These are phyloP conservation scores for Heliconius charithonia DNA, from an alignment of 2,888 invertebrate species.

Conservation along the genomic window DNA sequence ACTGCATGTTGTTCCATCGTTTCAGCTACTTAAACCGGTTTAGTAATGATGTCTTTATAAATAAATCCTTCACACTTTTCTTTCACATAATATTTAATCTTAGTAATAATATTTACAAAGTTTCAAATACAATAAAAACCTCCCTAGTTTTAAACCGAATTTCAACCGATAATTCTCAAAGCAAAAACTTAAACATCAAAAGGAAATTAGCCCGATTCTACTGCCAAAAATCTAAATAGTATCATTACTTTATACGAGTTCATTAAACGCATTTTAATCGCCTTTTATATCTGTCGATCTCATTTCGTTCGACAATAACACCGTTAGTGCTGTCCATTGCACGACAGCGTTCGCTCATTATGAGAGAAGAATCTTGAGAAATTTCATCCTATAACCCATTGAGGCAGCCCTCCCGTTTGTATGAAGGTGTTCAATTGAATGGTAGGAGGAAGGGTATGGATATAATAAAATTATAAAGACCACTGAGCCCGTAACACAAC, in stretches of 20 bases:
- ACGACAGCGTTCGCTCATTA: constrained; percentile 79
- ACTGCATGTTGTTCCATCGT: constrained; percentile 55
- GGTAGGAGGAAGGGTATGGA: constrained; percentile 76
- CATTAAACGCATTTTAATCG: constrained; percentile 78
- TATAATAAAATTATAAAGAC: constrained; percentile 84
- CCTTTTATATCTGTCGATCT: constrained; percentile 77
- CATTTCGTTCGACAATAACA: constrained; percentile 78
- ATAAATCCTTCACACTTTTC: constrained; percentile 66
- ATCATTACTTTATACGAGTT: constrained; percentile 67
- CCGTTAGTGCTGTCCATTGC: constrained; percentile 79
- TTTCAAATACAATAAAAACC: constrained; percentile 27
- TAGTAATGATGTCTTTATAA: constrained; percentile 79
- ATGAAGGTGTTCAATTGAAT: constrained; percentile 83
- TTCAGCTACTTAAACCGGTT: constrained; percentile 69
- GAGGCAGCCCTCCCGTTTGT: constrained; percentile 81
- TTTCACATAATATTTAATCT: neutral
- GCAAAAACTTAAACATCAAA: constrained; percentile 45
- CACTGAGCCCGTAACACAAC: constrained; percentile 81
- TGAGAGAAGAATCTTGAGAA: constrained; percentile 81
- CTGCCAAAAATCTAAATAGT: constrained; percentile 55
- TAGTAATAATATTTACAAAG: constrained; percentile 29
- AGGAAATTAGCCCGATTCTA: constrained; percentile 49
- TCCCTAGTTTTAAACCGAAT: constrained; percentile 35
- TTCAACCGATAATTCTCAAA: constrained; percentile 38
- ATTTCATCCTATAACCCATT: constrained; percentile 83